Evolutionary conservation across 2,888 invertebrate species (phyloP).

Genomic region (Globia sparganii): DNA sequence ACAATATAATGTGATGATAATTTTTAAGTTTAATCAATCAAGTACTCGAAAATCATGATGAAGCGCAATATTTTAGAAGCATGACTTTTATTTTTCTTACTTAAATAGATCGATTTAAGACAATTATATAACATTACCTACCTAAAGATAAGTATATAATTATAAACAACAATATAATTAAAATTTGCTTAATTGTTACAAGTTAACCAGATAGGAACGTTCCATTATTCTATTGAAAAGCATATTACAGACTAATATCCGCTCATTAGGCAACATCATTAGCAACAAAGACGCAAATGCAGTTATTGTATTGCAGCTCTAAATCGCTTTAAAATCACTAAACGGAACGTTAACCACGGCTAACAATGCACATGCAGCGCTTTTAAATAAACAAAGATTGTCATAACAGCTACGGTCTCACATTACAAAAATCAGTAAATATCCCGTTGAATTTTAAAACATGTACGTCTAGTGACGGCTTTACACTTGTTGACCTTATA

Average conservation of each 20-base stretch:
- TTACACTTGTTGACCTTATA: constrained; percentile 72
- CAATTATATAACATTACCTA: not conserved
- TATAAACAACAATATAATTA: constrained; percentile 6
- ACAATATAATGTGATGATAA: not conserved
- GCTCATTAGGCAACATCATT: constrained; percentile 16
- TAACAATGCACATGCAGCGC: constrained; percentile 50
- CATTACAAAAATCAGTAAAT: constrained; percentile 61
- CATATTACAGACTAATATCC: constrained; percentile 13
- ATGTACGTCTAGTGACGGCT: constrained; percentile 48
- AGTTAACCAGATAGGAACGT: constrained; percentile 6
- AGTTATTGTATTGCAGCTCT: constrained; percentile 21
- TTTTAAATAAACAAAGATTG: constrained; percentile 58
- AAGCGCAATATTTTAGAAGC: not conserved
- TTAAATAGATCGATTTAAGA: constrained; percentile 1
- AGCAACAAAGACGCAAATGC: constrained; percentile 25
- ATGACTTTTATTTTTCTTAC: constrained; percentile 21
- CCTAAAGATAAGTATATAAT: constrained; percentile 6
- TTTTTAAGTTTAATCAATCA: not conserved
- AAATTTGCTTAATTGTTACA: constrained; percentile 5
- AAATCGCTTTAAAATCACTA: constrained; percentile 41
- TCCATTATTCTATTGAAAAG: constrained; percentile 31
- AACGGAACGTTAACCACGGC: constrained; percentile 33
- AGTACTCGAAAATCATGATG: not conserved
- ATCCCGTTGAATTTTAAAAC: constrained; percentile 66
- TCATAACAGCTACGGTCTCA: constrained; percentile 46